Conservation (phyloP, 1,140 invertebrate species). For the Geopemphigus sp. region DNA sequence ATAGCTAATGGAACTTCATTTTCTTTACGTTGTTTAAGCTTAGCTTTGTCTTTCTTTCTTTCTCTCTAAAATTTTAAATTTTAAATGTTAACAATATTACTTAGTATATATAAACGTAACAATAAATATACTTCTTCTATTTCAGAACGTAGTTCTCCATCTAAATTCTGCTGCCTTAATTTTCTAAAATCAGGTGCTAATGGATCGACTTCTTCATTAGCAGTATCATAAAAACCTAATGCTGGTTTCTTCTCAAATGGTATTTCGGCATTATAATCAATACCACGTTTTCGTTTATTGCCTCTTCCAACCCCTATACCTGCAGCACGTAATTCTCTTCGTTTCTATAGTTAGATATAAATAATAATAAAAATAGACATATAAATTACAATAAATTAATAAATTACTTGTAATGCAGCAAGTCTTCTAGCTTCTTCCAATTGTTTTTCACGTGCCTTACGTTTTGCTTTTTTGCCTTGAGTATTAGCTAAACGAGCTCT, state of each 20-base stretch:
- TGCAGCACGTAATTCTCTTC: slow-evolving; percentile 92
- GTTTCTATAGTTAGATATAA: slow-evolving; percentile 65
- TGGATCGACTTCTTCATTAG: slow-evolving; percentile 83
- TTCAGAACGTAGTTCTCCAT: slow-evolving; percentile 85
- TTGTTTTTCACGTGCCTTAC: slow-evolving; percentile 98
- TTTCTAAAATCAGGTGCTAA: slow-evolving; percentile 84
- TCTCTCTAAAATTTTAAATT: slow-evolving; percentile 60
- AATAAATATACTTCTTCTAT: slow-evolving; percentile 72
- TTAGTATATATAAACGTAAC: not conserved
- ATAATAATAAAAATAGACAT: not conserved
- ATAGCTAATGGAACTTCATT: slow-evolving; percentile 93
- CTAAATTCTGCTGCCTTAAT: slow-evolving; percentile 87
- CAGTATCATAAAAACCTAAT: slow-evolving; percentile 89
- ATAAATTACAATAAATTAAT: not conserved
- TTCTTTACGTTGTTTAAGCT: slow-evolving; percentile 91
- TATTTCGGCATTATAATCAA: slow-evolving; percentile 98
- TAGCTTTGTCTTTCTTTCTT: slow-evolving; percentile 85
- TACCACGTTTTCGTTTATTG: slow-evolving; percentile 77
- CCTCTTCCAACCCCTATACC: slow-evolving; percentile 81
- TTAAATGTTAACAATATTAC: not conserved
- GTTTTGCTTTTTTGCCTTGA: slow-evolving; percentile 98
- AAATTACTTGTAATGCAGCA: slow-evolving; percentile 82
- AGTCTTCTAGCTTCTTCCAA: slow-evolving; percentile 94
- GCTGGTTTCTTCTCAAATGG: slow-evolving; percentile 95
- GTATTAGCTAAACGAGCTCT: slow-evolving; percentile 97